A percentile compares a stretch with the other conserved stretches of the same genome.
phyloP scores from a whole-genome alignment of 2,113 vertebrate species.

The Ageneiosus marmoratus region DNA sequence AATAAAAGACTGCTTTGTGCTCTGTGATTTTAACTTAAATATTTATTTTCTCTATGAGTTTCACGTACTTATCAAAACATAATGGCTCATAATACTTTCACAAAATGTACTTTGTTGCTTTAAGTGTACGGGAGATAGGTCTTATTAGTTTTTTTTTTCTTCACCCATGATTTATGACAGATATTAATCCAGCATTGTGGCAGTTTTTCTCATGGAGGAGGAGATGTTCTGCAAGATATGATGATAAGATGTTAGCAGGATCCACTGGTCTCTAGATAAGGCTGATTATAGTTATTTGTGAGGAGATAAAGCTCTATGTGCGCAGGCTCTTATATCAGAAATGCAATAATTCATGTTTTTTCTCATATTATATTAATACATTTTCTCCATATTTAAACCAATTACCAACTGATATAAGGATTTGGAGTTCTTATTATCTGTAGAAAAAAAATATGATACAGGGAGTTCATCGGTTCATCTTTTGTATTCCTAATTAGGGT shows the following conservation, averaged over 20 bases:
- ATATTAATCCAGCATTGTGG: conserved; percentile 50
- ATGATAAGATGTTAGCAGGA: conserved; percentile 43
- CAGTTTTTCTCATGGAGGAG: conserved; percentile 58
- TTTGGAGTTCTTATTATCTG: neutral
- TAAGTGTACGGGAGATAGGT: conserved; percentile 55
- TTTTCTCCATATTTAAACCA: conserved; percentile 18
- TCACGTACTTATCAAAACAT: conserved; percentile 46
- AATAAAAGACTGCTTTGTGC: neutral
- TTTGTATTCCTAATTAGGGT: too few relatives aligned
- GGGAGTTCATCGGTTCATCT: too few relatives aligned
- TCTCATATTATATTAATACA: conserved; percentile 1
- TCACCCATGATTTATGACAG: conserved; percentile 65
- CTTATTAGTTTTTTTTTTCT: conserved; percentile 58
- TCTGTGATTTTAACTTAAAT: neutral
- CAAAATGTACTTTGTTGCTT: conserved; percentile 39
- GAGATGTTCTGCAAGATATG: conserved; percentile 44
- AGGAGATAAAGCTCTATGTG: conserved; percentile 28
- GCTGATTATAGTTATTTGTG: conserved; percentile 49
- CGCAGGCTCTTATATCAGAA: neutral
- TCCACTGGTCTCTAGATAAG: conserved; percentile 48
- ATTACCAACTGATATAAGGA: conserved; percentile 14
- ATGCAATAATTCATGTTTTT: conserved; percentile 14
- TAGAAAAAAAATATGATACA: neutral
- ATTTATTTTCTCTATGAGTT: neutral
- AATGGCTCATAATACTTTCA: conserved; percentile 45